Evolutionary conservation across 2,888 invertebrate genomes (phyloP).

Genomic region (Tipula confusa): DNA sequence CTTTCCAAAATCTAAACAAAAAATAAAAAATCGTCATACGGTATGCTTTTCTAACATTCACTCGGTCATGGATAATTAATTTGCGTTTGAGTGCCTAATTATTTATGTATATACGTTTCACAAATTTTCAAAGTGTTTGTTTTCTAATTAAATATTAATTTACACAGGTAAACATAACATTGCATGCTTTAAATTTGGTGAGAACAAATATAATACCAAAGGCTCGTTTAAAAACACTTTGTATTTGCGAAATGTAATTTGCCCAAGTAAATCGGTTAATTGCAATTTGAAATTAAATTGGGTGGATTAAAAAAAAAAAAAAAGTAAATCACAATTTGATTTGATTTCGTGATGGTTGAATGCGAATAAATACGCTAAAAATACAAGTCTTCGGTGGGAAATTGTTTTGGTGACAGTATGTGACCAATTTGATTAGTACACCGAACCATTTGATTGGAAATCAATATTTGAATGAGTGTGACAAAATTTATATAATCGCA

Average conservation of each 20-base stretch:
- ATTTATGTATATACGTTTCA: neutral
- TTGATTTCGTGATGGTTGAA: neutral
- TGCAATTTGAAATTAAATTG: neutral
- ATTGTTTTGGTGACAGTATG: no score
- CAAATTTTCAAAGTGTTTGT: neutral
- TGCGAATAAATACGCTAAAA: no score
- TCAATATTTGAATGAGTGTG: no score
- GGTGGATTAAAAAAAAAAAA: neutral
- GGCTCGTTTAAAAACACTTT: neutral
- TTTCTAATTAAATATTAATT: slow-evolving; percentile 20
- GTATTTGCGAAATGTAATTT: neutral
- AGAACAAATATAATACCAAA: neutral
- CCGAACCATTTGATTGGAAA: no score
- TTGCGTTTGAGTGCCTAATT: neutral
- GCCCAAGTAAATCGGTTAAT: neutral
- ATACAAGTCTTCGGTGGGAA: no score
- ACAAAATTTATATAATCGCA: no score
- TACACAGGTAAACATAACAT: neutral
- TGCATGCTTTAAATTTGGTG: neutral
- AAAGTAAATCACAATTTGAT: neutral
- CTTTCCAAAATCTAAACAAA: neutral
- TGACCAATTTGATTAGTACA: no score
- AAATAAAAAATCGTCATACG: neutral
- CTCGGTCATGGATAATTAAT: neutral
- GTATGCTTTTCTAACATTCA: neutral